Conservation (phyloP, 2,113 vertebrate species). For the Varanus salvator region DNA sequence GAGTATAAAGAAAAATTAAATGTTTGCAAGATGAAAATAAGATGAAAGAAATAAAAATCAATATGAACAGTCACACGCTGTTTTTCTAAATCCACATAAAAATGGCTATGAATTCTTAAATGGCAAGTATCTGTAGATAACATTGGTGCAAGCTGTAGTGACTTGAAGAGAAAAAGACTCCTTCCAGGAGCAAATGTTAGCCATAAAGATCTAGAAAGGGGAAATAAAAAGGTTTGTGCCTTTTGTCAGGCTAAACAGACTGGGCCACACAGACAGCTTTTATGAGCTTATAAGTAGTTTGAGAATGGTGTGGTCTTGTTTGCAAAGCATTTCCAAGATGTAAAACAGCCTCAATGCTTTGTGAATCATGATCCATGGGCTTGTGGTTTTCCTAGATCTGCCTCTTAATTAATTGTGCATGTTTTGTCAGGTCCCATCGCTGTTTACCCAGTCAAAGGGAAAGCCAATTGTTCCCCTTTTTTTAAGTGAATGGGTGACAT, state of each 20-base stretch:
- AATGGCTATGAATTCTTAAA: not conserved
- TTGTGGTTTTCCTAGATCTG: not conserved
- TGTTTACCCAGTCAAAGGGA: not conserved
- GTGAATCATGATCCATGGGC: constrained; percentile 13
- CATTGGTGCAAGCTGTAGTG: not conserved
- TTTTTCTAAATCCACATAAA: not conserved
- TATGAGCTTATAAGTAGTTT: not conserved
- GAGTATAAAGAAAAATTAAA: not conserved
- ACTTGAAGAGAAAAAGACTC: not conserved
- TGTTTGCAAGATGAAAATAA: constrained; percentile 17
- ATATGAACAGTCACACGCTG: too few relatives aligned
- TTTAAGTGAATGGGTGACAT: constrained; percentile 1
- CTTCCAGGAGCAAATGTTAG: constrained; percentile 14
- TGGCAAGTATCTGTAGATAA: not conserved
- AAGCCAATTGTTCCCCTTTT: not conserved
- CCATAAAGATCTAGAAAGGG: not conserved
- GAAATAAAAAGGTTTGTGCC: not conserved
- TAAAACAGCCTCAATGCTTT: constrained; percentile 4
- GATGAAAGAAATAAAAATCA: not conserved
- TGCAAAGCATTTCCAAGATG: not conserved
- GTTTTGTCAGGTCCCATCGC: not conserved
- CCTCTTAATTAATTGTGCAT: constrained; percentile 17
- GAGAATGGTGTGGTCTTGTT: constrained; percentile 27
- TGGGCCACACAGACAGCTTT: constrained; percentile 23
- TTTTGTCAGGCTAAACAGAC: constrained; percentile 18